Base-by-base conservation (phyloP, 1,140 invertebrate species). In the Drosophila yakuba region DNA sequence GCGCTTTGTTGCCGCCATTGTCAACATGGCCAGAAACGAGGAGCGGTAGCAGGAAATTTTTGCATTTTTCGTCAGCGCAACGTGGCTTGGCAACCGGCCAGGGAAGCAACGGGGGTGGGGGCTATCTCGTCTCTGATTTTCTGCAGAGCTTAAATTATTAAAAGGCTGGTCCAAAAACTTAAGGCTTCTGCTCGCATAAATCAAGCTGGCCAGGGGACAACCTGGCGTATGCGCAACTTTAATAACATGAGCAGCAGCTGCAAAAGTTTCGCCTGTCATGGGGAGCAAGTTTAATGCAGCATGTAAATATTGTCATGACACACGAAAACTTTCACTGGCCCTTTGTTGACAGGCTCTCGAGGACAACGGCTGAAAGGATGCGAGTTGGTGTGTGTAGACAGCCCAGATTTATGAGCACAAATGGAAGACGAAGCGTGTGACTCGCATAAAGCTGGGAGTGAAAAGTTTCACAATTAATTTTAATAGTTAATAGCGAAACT, bases 231-330 rank as follows among this genome's bases (percentile, higher is more conserved):
- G 63, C 74, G 78, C 61, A 82, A 82, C 82, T 85, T 85, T 88
- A 85, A 85, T 75, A 71, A 75, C 56, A 64, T 68, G 41, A 71
- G 64, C 63, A 78, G 64, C 52, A 71, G 74, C 75, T 58, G 59
- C 48, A 51, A 72, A 79, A 71, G 48, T 56, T 72, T 72, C 50
- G 55, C 54, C 64, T 50, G 44, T 68, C 72, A 47, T 44, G 44
- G 47, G 38, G 57, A 68, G 78, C 78, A 88, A 89, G 83, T 89
- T 89, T 86, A 86, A 86, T 86, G 83, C 84, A 86, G 84, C 83
- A 89, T 86, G 83, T 86, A 86, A 86, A 86, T 86, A 89, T 86
- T 88, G 83, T 62, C 83, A 67, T 85, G 82, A 85, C 78, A 69
- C 82, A 85, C 61, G 78, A 88, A 85, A 85, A 85, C 82, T 85